Base-by-base conservation (phyloP, 2,797 vertebrate species). In the Tenualosa thibaudeaui region DNA sequence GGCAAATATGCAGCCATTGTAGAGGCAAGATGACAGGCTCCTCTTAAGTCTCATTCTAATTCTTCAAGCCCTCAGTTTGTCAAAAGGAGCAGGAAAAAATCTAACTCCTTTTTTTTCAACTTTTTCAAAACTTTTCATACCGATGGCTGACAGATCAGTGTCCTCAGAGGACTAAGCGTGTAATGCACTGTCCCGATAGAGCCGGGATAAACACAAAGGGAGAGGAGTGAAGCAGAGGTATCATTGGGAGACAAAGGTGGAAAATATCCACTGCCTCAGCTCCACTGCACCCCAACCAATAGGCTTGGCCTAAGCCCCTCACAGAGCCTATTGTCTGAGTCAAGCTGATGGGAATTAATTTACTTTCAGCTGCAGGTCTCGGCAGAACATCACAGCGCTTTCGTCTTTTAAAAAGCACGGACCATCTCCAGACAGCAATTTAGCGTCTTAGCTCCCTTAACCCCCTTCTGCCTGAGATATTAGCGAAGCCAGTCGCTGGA, bases 331-430 rank as follows among this genome's bases (percentile, higher is more conserved):
- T 89, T 87, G 86, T 92, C 86, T 85, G 81, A 82, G 81, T 91
- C 93, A 92, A 94, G 95, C 94, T 93, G 93, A 92, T 91, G 89
- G 90, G 91, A 94, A 93, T 93, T 93, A 90, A 92, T 92, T 93
- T 92, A 89, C 91, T 84, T 86, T 49, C 82, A 86, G 90, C 51
- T 87, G 85, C 31, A 22, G 83, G 89, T 90, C 91, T 92, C 90
- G 86, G 87, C 88, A 87, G 92, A 93, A 91, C 89, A 86, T 93
- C 92, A 92, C 83, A 91, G 87, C 46, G 22, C 37, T 83, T 88
- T 81, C 87, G 90, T 90, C 84, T 91, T 89, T 91, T 90, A 88
- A 90, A 90, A 93, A 87, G 86, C 86, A 54, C 90, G 31, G 85
- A 91, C 89, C 84, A 91, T 94, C 91, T 93, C 91, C 85, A 93